Evolutionary conservation across 2,113 vertebrate species (phyloP).

Genomic region (Promerops cafer): DNA sequence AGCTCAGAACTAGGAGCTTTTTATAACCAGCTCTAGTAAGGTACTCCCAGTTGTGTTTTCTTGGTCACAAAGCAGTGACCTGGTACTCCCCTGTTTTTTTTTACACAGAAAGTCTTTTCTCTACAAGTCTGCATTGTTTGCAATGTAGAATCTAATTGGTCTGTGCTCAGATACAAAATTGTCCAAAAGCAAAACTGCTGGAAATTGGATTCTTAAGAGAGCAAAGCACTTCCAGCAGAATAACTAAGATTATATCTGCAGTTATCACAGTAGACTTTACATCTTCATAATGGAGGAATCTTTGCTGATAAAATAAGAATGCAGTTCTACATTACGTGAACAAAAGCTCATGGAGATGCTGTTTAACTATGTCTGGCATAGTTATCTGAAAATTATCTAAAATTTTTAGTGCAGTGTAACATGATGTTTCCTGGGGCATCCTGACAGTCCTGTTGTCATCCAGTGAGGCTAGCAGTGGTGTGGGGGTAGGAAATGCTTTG

Average conservation of each 20-base stretch:
- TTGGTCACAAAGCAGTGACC: not conserved
- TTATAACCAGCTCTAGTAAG: not conserved
- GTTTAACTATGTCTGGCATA: not conserved
- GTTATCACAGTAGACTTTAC: not conserved
- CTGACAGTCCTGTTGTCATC: not conserved
- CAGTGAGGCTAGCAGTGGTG: not conserved
- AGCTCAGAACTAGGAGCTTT: not conserved
- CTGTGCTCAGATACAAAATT: accelerated
- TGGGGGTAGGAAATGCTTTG: not conserved
- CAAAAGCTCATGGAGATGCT: not conserved
- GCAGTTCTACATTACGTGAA: not conserved
- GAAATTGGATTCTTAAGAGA: not conserved
- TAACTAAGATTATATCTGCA: not conserved
- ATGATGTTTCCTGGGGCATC: not conserved
- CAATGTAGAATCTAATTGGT: not conserved
- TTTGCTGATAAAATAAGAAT: not conserved
- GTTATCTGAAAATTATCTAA: not conserved
- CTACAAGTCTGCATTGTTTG: not conserved
- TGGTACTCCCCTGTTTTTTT: not conserved
- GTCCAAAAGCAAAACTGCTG: not conserved
- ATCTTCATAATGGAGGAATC: not conserved
- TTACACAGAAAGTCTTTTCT: not conserved
- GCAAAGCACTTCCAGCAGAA: not conserved
- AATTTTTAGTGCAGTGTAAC: not conserved
- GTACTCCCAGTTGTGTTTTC: not conserved